These are phyloP conservation scores for Aegithalos caudatus DNA, from an alignment of 2,113 vertebrate species.

Conservation along the genomic window DNA sequence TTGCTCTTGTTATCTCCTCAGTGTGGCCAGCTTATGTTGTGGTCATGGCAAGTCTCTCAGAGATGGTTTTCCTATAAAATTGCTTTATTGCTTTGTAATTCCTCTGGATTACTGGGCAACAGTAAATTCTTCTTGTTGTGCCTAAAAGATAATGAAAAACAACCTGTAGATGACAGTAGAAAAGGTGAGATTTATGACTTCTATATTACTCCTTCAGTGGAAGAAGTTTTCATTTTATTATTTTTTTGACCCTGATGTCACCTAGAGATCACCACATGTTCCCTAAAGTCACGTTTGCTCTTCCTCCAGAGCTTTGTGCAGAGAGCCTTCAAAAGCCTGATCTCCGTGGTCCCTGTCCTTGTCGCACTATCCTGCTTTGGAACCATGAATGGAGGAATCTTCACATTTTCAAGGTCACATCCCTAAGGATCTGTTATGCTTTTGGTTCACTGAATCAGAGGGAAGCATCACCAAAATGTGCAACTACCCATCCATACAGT, in stretches of 20 bases:
- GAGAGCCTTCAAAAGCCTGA: conserved; percentile 73
- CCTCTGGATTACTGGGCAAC: background rate
- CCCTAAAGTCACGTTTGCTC: background rate
- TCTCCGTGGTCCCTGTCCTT: conserved; percentile 79
- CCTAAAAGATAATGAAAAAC: background rate
- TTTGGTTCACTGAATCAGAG: background rate
- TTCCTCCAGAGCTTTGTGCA: conserved; percentile 81
- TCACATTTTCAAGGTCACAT: conserved; percentile 78
- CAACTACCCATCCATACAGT: background rate
- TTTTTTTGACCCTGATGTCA: background rate
- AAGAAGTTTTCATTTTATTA: background rate
- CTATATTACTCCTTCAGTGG: background rate
- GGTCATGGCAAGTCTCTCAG: background rate
- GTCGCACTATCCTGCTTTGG: conserved; percentile 87
- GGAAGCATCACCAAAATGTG: background rate
- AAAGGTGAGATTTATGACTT: background rate
- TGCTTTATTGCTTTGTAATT: background rate
- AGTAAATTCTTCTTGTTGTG: background rate
- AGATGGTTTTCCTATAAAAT: background rate
- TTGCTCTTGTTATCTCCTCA: background rate
- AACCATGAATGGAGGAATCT: conserved; percentile 83
- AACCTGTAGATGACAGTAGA: background rate
- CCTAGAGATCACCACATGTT: background rate
- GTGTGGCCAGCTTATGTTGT: background rate
- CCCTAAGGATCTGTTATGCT: background rate